These are phyloP conservation scores for Nasonovia ribisnigri DNA, from an alignment of 2,888 invertebrate species.

Conservation along the genomic window DNA sequence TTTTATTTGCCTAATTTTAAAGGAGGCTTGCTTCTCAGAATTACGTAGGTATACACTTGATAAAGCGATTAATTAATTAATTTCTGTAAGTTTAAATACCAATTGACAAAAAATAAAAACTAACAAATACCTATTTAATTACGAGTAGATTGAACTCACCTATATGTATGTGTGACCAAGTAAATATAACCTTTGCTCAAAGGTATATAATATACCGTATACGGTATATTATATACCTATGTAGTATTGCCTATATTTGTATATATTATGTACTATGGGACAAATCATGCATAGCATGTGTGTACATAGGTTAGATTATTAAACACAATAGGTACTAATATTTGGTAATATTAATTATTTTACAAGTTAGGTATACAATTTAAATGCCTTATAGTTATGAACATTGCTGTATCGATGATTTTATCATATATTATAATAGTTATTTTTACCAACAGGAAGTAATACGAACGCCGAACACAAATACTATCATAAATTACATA, in stretches of 20 bases:
- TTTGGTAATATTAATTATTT: not conserved
- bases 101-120: not conserved
- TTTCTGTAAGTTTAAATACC: not conserved
- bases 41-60: not conserved
- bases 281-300: not conserved
- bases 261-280: too few species aligned
- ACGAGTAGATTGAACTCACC: not conserved
- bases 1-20: not conserved
- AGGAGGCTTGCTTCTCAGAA: not conserved
- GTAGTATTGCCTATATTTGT: not conserved
- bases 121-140: not conserved
- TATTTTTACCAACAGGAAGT: not conserved
- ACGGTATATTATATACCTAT: too few species aligned
- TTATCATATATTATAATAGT: not conserved
- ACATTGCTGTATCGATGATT: not conserved
- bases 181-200: not conserved
- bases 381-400: not conserved
- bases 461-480: not conserved
- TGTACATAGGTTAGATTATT: not conserved
- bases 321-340: not conserved
- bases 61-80: not conserved
- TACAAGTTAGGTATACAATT: not conserved
- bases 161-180: not conserved
- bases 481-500: too few species aligned
- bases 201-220: too few species aligned